Evolutionary conservation across 2,888 invertebrate genomes (phyloP).

Genomic region (Drosophila austrosaltans): DNA sequence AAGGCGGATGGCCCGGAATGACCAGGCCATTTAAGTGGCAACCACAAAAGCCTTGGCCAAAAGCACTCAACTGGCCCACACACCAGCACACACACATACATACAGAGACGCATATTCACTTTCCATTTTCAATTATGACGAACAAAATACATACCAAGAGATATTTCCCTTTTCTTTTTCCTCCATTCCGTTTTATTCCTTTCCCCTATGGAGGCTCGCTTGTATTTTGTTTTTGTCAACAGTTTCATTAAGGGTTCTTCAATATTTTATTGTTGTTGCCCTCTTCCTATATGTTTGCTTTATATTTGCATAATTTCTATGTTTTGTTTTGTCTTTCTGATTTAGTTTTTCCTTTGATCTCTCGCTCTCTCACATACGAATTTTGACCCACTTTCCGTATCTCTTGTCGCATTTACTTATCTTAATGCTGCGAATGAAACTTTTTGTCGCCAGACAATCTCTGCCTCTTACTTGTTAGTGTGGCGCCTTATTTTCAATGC

Average conservation of each 20-base stretch:
- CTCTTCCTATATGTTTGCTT: slow-evolving; percentile 21
- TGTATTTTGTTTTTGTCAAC: slow-evolving; percentile 35
- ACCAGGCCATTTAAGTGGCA: slow-evolving; percentile 25
- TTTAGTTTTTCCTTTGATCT: slow-evolving; percentile 50
- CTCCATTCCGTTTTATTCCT: slow-evolving; percentile 9
- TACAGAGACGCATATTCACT: slow-evolving; percentile 39
- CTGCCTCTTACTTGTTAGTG: background rate
- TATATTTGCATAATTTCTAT: slow-evolving; percentile 49
- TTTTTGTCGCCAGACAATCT: slow-evolving; percentile 24
- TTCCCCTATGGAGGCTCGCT: slow-evolving; percentile 30
- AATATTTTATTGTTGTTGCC: slow-evolving; percentile 37
- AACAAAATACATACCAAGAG: slow-evolving; percentile 46
- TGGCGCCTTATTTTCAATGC: slow-evolving; percentile 1
- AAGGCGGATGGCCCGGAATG: slow-evolving; percentile 18
- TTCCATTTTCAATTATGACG: slow-evolving; percentile 71
- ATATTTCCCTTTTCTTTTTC: slow-evolving; percentile 37
- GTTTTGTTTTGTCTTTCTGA: slow-evolving; percentile 21
- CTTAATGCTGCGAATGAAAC: slow-evolving; percentile 25
- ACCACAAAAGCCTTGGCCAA: slow-evolving; percentile 38
- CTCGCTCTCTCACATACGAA: slow-evolving; percentile 33
- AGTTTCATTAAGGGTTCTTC: slow-evolving; percentile 65
- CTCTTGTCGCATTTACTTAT: slow-evolving; percentile 36
- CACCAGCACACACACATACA: slow-evolving; percentile 18
- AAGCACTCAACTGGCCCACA: slow-evolving; percentile 16
- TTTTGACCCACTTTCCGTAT: slow-evolving; percentile 54